Conservation (phyloP, 1,140 invertebrate species). For the Pissodes strobi region DNA sequence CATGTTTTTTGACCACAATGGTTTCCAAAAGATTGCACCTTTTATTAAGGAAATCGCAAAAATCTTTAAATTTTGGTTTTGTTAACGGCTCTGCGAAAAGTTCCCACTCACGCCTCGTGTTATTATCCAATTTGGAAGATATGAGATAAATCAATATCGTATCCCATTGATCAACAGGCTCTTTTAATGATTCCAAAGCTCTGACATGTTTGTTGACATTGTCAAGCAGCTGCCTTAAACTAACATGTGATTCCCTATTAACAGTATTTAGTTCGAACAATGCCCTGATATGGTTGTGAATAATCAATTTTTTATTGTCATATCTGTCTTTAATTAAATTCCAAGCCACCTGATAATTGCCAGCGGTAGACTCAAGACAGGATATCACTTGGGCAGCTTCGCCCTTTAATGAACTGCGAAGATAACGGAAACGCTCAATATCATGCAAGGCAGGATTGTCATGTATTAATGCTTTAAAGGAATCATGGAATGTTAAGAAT, state of each 20-base stretch:
- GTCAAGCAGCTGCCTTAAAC: conserved; percentile 36
- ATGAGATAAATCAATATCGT: conserved; percentile 38
- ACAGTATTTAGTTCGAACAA: conserved; percentile 7
- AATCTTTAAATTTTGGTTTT: conserved; percentile 3
- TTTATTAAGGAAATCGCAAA: conserved; percentile 10
- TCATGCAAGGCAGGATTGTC: conserved; percentile 3
- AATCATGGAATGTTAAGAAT: conserved; percentile 3
- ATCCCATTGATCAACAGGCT: conserved; percentile 41
- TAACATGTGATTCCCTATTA: conserved; percentile 27
- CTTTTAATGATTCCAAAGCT: conserved; percentile 26
- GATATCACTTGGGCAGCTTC: conserved; percentile 19
- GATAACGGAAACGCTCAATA: conserved; percentile 15
- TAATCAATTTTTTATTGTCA: conserved; percentile 26
- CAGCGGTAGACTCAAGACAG: conserved; percentile 15
- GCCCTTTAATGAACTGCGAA: conserved; percentile 18
- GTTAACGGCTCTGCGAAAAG: background rate
- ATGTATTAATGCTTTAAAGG: background rate
- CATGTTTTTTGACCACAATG: conserved; percentile 4
- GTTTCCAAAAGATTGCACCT: conserved; percentile 22
- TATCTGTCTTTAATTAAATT: conserved; percentile 25
- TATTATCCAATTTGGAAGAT: conserved; percentile 19
- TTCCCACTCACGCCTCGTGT: conserved; percentile 24
- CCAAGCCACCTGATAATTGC: conserved; percentile 30
- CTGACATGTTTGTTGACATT: conserved; percentile 35
- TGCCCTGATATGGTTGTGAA: conserved; percentile 20